phyloP scores from a whole-genome alignment of 2,113 vertebrate species.

The Perognathus longimembris region DNA sequence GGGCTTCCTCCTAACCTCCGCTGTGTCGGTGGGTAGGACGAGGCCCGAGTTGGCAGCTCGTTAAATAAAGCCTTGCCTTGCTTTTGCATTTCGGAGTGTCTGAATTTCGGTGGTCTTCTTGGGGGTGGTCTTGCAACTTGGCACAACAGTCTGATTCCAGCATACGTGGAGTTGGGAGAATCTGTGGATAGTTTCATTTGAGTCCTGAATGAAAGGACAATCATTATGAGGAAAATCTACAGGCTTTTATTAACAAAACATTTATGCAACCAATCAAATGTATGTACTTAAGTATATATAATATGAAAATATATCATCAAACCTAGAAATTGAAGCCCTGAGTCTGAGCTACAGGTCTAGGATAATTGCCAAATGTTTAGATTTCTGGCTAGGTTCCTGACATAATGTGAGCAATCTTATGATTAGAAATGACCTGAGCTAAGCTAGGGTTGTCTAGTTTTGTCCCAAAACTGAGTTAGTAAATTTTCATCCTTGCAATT shows the following conservation, averaged over 20 bases:
- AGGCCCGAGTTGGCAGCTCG: too few relatives aligned
- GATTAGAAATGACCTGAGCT: neutral
- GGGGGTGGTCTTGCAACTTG: too few relatives aligned
- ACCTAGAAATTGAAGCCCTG: neutral
- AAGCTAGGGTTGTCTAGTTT: neutral
- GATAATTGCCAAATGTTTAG: constrained; percentile 2
- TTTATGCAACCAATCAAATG: neutral
- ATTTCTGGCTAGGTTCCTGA: neutral
- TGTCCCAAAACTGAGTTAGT: neutral
- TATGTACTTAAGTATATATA: neutral
- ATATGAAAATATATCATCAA: neutral
- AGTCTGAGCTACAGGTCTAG: neutral
- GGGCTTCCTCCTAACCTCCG: too few relatives aligned
- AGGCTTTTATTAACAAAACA: neutral
- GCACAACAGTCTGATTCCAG: too few relatives aligned
- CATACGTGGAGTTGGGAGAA: neutral
- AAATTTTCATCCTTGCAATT: neutral
- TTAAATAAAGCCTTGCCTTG: too few relatives aligned
- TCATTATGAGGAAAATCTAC: neutral
- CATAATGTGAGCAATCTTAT: neutral
- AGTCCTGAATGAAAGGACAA: neutral
- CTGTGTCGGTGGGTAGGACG: too few relatives aligned
- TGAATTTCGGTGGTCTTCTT: too few relatives aligned
- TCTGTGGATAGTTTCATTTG: neutral
- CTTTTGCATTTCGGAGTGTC: too few relatives aligned